Percentiles rank a stretch among this genome's conserved stretches.
Conservation (phyloP, 2,888 invertebrate species). For the Himalopsyche japonica region DNA sequence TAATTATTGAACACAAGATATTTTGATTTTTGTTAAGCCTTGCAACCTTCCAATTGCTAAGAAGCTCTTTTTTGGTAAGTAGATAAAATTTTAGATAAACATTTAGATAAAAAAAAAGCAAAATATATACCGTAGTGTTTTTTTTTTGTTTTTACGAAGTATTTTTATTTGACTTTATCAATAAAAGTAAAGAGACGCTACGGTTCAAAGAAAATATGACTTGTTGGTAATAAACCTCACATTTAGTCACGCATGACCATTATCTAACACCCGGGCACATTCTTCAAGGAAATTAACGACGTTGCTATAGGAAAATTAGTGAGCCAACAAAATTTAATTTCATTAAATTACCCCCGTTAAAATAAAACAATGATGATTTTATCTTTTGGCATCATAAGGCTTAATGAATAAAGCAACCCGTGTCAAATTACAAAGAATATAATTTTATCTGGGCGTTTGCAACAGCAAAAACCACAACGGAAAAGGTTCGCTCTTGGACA, state of each 20-base stretch:
- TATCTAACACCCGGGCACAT: background rate
- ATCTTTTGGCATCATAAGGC: conserved; percentile 2
- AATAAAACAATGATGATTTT: conserved; percentile 2
- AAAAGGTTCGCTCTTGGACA: background rate
- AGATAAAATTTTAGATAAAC: too few species aligned
- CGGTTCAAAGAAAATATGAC: background rate
- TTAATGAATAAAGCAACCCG: conserved; percentile 3
- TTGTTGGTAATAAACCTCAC: background rate
- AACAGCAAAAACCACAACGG: background rate
- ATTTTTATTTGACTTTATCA: too few species aligned
- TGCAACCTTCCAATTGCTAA: too few species aligned
- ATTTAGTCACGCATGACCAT: background rate
- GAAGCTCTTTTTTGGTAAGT: too few species aligned
- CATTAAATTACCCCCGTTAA: background rate
- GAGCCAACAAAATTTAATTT: background rate
- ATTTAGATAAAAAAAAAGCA: too few species aligned
- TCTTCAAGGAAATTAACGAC: background rate
- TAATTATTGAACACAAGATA: too few species aligned
- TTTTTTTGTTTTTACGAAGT: too few species aligned
- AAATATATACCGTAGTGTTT: too few species aligned
- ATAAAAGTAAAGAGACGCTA: background rate
- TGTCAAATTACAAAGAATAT: background rate
- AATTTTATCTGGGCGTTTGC: background rate
- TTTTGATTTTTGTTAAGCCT: too few species aligned
- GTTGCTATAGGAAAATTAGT: background rate